Evolutionary conservation across 1,140 invertebrate species (phyloP), one percentile per base, ranked within the genome.

Genomic region (Branchinecta lindahli): DNA sequence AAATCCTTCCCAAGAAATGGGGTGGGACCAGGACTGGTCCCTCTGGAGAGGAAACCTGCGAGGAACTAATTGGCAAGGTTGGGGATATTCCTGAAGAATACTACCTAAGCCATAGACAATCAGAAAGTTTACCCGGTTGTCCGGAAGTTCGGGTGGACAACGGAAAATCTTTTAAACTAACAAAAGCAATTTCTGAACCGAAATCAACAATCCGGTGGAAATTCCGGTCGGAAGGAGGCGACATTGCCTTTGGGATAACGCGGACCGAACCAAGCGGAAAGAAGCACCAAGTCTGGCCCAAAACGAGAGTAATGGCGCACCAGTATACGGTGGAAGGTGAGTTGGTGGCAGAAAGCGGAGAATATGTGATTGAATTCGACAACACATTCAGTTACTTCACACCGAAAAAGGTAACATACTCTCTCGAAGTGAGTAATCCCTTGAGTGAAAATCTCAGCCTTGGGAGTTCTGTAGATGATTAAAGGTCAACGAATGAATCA

Each of bases 1-100:
- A 61, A 61, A 61, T 61, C 18, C 52, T 61, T 61, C 52, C 52
- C 12, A 61, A 61, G 18, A 61, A 61, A 61, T 61, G 52, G 52
- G 52, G 52, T 61, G 52, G 52, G 18, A 61, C 52, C 12, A 61
- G 6, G 18, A 61, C 6, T 15, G 6, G 18, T 61, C 18, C 52
- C 2, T 4, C 12, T 12, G 52, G 2, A 4, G 52, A 61, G 2
- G 52, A 61, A 61, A 15, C 6, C 4, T 61, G 52, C 6, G 18
- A 20, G 12, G 52, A 61, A 61, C 12, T 61, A 15, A 61, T 61
- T 20, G 52, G 52, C 12, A 61, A 15, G 52, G 18, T 20, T 4
- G 52, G 52, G 52, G 52, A 61, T 6, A 61, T 61, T 61, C 52
- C 52, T 12, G 18, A 61, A 61, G 52, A 61, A 3, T 61, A 61